Evolutionary conservation across 2,113 vertebrate species (phyloP).

Genomic region (Sinocyclocheilus maitianheensis): DNA sequence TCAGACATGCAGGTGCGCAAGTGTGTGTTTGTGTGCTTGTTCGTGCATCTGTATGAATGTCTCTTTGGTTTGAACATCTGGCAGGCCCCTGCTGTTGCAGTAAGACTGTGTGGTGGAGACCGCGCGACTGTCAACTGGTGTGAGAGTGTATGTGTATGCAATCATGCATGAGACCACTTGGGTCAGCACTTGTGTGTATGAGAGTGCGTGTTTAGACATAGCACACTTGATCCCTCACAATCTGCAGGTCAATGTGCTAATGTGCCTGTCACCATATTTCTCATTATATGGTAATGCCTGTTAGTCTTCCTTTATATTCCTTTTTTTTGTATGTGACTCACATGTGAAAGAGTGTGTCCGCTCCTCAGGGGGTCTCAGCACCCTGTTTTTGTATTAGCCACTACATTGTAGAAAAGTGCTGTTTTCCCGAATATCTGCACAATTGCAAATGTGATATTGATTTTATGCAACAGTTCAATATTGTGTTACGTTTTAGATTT

Average conservation of each 20-base stretch:
- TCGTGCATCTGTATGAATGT: neutral
- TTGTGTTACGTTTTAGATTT: neutral
- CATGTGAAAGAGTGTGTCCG: neutral
- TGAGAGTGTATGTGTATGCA: constrained; percentile 32
- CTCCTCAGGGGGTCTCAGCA: no score
- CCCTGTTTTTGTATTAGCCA: neutral
- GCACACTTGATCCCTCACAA: constrained; percentile 7
- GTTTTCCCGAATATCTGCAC: no score
- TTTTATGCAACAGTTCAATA: neutral
- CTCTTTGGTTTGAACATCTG: constrained; percentile 40
- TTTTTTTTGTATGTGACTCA: neutral
- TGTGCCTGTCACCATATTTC: constrained; percentile 10
- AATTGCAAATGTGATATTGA: no score
- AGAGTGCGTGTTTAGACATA: neutral
- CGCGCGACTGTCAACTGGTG: constrained; percentile 14
- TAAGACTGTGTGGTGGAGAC: constrained; percentile 12
- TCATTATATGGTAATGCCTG: neutral
- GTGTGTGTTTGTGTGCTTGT: constrained; percentile 10
- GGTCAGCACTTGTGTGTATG: neutral
- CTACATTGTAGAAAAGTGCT: neutral
- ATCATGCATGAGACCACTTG: neutral
- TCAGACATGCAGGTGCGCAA: constrained; percentile 31
- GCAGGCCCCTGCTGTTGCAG: neutral
- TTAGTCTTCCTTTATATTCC: constrained; percentile 10
- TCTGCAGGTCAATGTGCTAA: constrained; percentile 22